phyloP scores from a whole-genome alignment of 1,140 invertebrate species.

The Drosophila santomea region DNA sequence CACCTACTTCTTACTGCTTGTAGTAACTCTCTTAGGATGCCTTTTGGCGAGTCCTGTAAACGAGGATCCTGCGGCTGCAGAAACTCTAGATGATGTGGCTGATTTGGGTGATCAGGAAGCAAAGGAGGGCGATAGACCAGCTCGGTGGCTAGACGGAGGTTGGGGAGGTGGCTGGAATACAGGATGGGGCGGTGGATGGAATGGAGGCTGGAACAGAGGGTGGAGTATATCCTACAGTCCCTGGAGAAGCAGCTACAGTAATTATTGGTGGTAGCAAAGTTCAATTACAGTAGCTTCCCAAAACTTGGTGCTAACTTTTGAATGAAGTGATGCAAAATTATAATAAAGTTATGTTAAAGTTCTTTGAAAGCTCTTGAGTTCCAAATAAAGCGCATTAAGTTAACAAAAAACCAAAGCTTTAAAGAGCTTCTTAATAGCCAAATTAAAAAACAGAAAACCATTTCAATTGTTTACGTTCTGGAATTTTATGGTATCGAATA shows the following conservation, averaged over 20 bases:
- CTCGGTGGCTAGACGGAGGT: conserved; percentile 35
- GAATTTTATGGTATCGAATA: conserved; percentile 16
- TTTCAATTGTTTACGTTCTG: conserved; percentile 11
- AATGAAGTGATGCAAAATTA: conserved; percentile 7
- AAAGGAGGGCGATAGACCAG: conserved; percentile 23
- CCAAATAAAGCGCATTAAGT: conserved; percentile 15
- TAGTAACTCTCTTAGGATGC: conserved; percentile 11
- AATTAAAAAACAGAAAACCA: conserved; percentile 12
- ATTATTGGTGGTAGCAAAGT: conserved; percentile 44
- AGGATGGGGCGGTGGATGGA: conserved; percentile 19
- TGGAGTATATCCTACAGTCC: conserved; percentile 18
- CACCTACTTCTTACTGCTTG: not conserved
- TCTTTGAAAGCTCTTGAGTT: conserved; percentile 1
- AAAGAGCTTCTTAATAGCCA: conserved; percentile 4
- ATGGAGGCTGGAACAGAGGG: conserved; percentile 25
- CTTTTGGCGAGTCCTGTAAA: conserved; percentile 10
- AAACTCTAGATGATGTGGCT: conserved; percentile 37
- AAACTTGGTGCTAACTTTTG: not conserved
- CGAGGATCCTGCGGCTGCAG: not conserved
- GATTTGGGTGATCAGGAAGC: conserved; percentile 49
- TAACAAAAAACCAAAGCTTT: conserved; percentile 18
- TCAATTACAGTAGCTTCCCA: conserved; percentile 4
- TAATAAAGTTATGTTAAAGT: conserved; percentile 20
- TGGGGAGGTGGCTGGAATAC: conserved; percentile 4
- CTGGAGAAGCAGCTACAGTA: conserved; percentile 36